Evolutionary conservation across 2,888 invertebrate species (phyloP), one percentile per base, ranked within the genome.

Genomic region (Thecophora atra): DNA sequence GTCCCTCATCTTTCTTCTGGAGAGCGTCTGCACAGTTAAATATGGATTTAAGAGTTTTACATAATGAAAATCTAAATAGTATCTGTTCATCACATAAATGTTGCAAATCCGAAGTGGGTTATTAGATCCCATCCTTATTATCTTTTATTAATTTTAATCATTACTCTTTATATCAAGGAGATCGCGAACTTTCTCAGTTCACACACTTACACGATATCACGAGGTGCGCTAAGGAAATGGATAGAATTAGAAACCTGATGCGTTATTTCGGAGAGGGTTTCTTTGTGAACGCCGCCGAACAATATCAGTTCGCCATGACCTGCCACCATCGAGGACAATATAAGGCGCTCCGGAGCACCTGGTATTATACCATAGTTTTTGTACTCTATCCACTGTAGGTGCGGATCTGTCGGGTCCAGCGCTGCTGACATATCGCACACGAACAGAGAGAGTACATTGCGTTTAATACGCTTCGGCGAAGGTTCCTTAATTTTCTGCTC

Each of bases 241-340:
- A 94, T 87, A 72, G 92, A 90, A 87, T 94, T 94, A 54, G 93
- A 93, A 81, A 93, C 93, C 86, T 91, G 90, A 82, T 91, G 91
- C 78, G 90, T 91, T 71, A 86, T 84, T 74, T 84, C 85, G 81
- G 90, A 90, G 75, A 91, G 85, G 74, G 91, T 89, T 83, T 94
- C 93, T 84, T 94, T 95, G 80, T 93, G 92, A 77, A 98, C 95
- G 72, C 98, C 98, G n/a, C 98, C 98, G 88, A 98, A 98, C 89
- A 98, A 93, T 70, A 98, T 92, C 37, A 98, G 87, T 88, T 98
- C 98, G 15, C 95, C 95, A 82, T 95, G 93, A 17, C 97, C 98
- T 76, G 93, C 91, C 6, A 96, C 93, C 79, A 98, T 89, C 44
- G 96, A 93, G 84, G 97, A 97, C 80, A 97, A 90, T 77, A 97